Evolutionary conservation across 2,888 invertebrate genomes (phyloP), one percentile per base, ranked within the genome.

Genomic region (Linnaemya tessellans): DNA sequence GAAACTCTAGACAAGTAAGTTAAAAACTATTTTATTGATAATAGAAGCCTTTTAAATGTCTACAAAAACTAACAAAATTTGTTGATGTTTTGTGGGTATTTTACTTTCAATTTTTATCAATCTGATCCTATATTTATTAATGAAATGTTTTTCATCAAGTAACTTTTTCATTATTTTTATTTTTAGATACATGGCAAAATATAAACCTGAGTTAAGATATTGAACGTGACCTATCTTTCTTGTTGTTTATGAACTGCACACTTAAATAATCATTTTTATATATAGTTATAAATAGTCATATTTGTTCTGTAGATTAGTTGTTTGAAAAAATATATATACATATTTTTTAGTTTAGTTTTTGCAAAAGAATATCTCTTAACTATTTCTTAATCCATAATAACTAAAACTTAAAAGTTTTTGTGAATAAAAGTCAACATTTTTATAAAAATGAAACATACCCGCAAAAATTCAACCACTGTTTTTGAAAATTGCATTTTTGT

Each of bases 1-100:
- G 99, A 99, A 93, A 96, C 96, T 87, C 94, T 99, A 56, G 99
- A 99, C 93, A 97, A 96, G 97, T 98, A 93, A 92, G 95, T 93
- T 15, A 15, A 18, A 64, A 43, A 9, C 38, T 60, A 11, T 51
- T 51, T 2, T 11, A 20, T 49, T 38, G 38, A 38, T 38, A 38
- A 38, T 38, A 38, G 5, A 3, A 30, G 30, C 3, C 30, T 3
- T 30, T 2, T 30, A 30, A 30, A 30, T 30, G 5, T 5, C 5
- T 30, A 30, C 30, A n/a, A n/a, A n/a, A n/a, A n/a, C n/a, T n/a
- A n/a, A n/a, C n/a, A n/a, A n/a, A n/a, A n/a, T n/a, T n/a, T n/a
- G n/a, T n/a, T 30, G 30, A 5, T 30, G 30, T 30, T 30, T 30
- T 30, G 30, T 30, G 30, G 30, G 2, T 30, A 30, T 30, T 30